Evolutionary conservation across 2,113 vertebrate genomes (phyloP).

Genomic region (Ibidorhyncha struthersii): DNA sequence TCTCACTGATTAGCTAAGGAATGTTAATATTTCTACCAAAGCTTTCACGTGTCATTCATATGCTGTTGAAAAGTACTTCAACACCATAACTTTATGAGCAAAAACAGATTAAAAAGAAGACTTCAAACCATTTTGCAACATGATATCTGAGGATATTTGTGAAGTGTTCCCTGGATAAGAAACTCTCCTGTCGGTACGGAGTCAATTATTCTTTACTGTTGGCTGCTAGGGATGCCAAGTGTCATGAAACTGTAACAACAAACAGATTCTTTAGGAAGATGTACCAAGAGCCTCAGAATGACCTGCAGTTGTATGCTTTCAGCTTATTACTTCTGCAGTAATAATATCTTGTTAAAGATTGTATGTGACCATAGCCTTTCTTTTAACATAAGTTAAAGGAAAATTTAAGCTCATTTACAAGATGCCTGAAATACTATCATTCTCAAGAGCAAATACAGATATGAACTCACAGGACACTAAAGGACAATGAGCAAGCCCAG

Average conservation of each 20-base stretch:
- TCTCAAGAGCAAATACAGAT: neutral
- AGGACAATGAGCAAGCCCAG: neutral
- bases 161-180: neutral
- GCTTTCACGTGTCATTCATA: neutral
- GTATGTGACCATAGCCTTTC: neutral
- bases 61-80: neutral
- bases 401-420: neutral
- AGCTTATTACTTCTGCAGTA: neutral
- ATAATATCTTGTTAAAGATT: neutral
- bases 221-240: fast-evolving
- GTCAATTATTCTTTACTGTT: neutral
- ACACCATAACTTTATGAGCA: neutral
- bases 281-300: neutral
- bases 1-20: neutral
- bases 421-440: neutral
- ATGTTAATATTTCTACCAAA: neutral
- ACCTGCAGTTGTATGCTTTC: neutral
- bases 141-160: neutral
- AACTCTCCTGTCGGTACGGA: neutral
- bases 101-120: neutral
- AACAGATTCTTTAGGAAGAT: neutral
- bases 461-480: neutral
- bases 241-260: neutral
- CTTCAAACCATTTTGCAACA: neutral
- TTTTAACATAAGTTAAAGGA: neutral